Conservation (phyloP, 2,888 invertebrate genomes). For the Dione juno region DNA sequence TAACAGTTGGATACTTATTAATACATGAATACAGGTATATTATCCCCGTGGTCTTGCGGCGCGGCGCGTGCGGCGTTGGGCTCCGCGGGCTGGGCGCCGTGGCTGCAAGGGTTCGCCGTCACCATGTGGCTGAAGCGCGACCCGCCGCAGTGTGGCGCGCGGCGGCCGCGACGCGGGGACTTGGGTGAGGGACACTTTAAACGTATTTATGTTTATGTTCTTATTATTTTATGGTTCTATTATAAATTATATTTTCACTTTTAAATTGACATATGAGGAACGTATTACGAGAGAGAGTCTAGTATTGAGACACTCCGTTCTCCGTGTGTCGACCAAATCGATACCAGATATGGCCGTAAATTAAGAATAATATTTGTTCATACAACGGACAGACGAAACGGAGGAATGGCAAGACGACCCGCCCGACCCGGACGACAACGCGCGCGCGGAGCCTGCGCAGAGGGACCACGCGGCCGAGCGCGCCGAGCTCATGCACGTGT, state of each 20-base stretch:
- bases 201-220: too few species aligned
- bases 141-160: conserved; percentile 27
- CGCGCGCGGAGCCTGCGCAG: conserved; percentile 41
- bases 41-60: conserved; percentile 64
- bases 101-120: conserved; percentile 85
- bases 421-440: conserved; percentile 49
- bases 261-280: too few species aligned
- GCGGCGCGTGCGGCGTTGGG: conserved; percentile 68
- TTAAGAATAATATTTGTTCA: neutral
- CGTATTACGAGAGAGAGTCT: too few species aligned
- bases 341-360: too few species aligned
- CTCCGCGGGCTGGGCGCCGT: conserved; percentile 85
- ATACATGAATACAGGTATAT: conserved; percentile 58
- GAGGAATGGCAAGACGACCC: conserved; percentile 56
- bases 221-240: too few species aligned
- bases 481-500: conserved; percentile 75
- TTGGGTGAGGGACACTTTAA: too few species aligned
- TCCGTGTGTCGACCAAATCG: neutral
- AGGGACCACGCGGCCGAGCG: conserved; percentile 21
- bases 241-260: too few species aligned
- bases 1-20: too few species aligned
- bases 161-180: too few species aligned
- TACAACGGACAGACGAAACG: conserved; percentile 49
- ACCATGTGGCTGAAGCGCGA: conserved; percentile 80
- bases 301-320: too few species aligned